A percentile compares a stretch with the other conserved stretches of the same genome.
phyloP scores from a whole-genome alignment of 2,888 invertebrate species.

The Thecocarcelia acutangulata region DNA sequence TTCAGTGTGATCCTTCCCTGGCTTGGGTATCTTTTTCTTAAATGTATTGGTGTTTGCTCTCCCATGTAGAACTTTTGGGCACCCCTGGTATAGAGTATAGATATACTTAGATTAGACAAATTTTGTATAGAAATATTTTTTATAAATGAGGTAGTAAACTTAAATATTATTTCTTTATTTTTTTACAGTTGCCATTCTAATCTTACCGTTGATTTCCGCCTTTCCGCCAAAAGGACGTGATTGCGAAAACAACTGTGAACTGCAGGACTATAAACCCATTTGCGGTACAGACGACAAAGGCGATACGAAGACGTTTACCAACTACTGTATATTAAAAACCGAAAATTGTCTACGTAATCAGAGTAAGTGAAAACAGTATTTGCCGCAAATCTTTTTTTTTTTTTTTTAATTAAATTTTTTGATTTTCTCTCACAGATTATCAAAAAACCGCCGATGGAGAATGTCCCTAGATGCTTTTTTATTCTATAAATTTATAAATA shows the following conservation, averaged over 20 bases:
- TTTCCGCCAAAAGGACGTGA: constrained; percentile 79
- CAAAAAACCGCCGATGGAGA: constrained; percentile 80
- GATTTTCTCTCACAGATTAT: constrained; percentile 76
- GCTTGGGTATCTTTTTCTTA: too few species aligned
- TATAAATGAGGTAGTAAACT: too few species aligned
- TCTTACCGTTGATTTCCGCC: constrained; percentile 76
- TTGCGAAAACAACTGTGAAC: constrained; percentile 78
- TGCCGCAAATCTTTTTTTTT: neutral
- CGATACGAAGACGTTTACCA: constrained; percentile 79
- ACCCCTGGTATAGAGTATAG: too few species aligned
- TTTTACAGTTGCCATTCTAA: constrained; percentile 77
- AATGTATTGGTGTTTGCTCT: too few species aligned
- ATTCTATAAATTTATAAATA: constrained; percentile 26
- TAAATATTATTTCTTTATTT: constrained; percentile 11
- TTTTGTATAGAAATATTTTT: too few species aligned
- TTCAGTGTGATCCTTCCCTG: too few species aligned
- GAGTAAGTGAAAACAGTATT: constrained; percentile 71
- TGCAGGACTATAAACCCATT: constrained; percentile 75
- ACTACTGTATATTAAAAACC: constrained; percentile 80
- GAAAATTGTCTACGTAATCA: constrained; percentile 79
- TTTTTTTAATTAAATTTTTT: constrained; percentile 9
- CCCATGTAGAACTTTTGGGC: too few species aligned
- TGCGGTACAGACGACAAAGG: constrained; percentile 81
- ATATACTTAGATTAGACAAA: too few species aligned
- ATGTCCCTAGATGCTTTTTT: constrained; percentile 79